These are phyloP conservation scores for Drosophila parthenogenetica DNA, from an alignment of 2,888 invertebrate genomes.

Conservation along the genomic window DNA sequence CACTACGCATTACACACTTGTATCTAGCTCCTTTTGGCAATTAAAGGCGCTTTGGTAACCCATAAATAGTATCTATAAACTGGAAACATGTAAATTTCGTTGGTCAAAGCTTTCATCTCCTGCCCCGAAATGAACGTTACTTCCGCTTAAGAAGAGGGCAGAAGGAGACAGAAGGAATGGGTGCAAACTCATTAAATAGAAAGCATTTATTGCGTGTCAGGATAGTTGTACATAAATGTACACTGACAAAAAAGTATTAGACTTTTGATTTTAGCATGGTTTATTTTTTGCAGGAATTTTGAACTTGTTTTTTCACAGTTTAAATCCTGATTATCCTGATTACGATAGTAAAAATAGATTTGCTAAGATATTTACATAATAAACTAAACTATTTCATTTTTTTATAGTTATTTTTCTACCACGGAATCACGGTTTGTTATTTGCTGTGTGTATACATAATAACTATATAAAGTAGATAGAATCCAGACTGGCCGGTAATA, in stretches of 20 bases:
- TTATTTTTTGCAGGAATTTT: too few species aligned
- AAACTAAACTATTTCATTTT: too few species aligned
- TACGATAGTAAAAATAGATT: too few species aligned
- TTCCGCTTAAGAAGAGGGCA: conserved; percentile 30
- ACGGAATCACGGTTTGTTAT: too few species aligned
- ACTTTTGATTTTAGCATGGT: too few species aligned
- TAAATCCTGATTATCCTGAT: too few species aligned
- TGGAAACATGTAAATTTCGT: conserved; percentile 69
- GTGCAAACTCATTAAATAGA: conserved; percentile 77
- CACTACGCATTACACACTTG: not conserved
- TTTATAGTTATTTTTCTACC: too few species aligned
- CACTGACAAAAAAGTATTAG: too few species aligned
- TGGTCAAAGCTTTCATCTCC: conserved; percentile 6
- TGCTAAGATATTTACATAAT: too few species aligned
- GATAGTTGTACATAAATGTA: conserved; percentile 36
- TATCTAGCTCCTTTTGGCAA: conserved; percentile 54
- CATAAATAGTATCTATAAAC: conserved; percentile 59
- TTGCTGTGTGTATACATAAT: too few species aligned
- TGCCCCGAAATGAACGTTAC: conserved; percentile 14
- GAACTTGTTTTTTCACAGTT: too few species aligned
- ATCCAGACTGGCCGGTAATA: conserved; percentile 64
- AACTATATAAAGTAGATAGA: conserved; percentile 34
- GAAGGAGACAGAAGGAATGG: not conserved
- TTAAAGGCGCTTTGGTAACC: conserved; percentile 66
- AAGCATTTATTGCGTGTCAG: conserved; percentile 79